A percentile compares a stretch with the other conserved stretches of the same genome.
Evolutionary conservation across 2,797 vertebrate species (phyloP).

Genomic region (Silurus aristotelis): DNA sequence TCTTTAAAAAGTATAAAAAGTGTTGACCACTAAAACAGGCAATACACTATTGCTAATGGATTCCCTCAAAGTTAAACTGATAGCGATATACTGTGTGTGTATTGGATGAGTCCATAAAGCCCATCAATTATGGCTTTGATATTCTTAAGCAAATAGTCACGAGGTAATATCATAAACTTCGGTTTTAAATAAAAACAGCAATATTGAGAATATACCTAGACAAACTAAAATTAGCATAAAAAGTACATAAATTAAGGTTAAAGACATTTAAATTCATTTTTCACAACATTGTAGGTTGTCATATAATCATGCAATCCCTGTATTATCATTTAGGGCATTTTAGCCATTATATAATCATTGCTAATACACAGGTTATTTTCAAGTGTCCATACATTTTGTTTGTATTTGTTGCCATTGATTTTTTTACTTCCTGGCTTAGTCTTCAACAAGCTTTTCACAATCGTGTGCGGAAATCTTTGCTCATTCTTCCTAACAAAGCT

Average conservation of each 20-base stretch:
- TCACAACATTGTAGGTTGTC: no score
- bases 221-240: no score
- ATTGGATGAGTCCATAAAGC: background rate
- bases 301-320: background rate
- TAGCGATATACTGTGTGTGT: background rate
- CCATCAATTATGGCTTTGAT: background rate
- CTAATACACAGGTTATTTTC: background rate
- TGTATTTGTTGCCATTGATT: background rate
- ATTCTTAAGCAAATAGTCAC: background rate
- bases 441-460: background rate
- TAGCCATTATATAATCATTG: background rate
- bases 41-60: background rate
- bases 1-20: background rate
- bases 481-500: background rate
- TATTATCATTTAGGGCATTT: background rate
- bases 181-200: background rate
- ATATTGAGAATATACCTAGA: background rate
- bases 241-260: background rate
- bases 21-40: background rate
- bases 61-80: background rate
- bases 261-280: background rate
- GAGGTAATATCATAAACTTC: background rate
- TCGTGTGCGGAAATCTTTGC: background rate
- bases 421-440: background rate
- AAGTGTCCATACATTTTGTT: background rate